Percentiles rank a stretch among this genome's conserved stretches.
Conservation (phyloP, 2,797 vertebrate genomes). For the Gadopsis bispinosus region DNA sequence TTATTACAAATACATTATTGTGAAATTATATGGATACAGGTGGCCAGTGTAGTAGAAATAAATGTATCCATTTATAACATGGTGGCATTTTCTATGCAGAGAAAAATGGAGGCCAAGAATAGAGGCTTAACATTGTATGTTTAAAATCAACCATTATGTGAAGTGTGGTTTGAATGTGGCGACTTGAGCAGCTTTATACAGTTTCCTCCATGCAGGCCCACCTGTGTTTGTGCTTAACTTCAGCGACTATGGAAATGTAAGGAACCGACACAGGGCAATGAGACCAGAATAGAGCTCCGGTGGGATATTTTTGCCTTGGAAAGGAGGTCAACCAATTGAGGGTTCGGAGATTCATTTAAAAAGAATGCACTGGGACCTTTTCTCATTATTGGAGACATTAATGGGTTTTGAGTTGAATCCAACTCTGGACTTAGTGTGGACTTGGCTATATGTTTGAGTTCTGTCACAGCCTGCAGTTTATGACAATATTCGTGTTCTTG, state of each 20-base stretch:
- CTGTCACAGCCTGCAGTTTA: conserved; percentile 20
- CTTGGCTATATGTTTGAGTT: conserved; percentile 20
- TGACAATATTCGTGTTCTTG: conserved; percentile 16
- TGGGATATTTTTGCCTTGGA: conserved; percentile 66
- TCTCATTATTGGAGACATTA: conserved; percentile 74
- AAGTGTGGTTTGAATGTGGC: not conserved
- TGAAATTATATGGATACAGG: not conserved
- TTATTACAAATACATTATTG: too few relatives aligned
- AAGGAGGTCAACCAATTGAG: conserved; percentile 76
- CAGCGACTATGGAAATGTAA: conserved; percentile 56
- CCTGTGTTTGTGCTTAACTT: conserved; percentile 57
- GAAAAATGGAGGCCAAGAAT: not conserved
- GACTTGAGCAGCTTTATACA: not conserved
- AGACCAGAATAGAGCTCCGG: conserved; percentile 72
- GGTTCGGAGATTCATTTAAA: conserved; percentile 74
- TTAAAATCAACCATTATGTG: not conserved
- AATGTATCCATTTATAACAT: not conserved
- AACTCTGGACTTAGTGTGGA: conserved; percentile 13
- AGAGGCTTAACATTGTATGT: not conserved
- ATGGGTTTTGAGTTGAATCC: conserved; percentile 58
- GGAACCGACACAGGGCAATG: conserved; percentile 47
- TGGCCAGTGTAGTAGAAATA: not conserved
- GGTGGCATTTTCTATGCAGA: not conserved
- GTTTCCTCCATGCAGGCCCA: conserved; percentile 22
- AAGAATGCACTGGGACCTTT: conserved; percentile 71